phyloP scores from a whole-genome alignment of 1,140 invertebrate species.

The Meloidogyne exigua region DNA sequence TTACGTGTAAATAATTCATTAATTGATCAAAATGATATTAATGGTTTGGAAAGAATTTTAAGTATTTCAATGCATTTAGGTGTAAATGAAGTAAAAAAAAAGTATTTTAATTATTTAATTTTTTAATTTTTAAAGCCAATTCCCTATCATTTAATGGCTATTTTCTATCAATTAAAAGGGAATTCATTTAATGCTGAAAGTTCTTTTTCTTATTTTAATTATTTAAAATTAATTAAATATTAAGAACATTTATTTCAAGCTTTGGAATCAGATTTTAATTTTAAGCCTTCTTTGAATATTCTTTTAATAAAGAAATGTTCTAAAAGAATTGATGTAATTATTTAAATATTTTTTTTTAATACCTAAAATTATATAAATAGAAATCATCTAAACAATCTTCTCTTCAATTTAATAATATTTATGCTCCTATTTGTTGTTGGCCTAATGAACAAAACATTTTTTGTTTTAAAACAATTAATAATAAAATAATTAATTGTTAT shows the following conservation, averaged over 20 bases:
- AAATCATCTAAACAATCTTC: neutral
- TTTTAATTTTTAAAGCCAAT: conserved; percentile 19
- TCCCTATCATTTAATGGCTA: conserved; percentile 22
- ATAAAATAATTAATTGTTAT: conserved; percentile 2
- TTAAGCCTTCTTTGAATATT: conserved; percentile 15
- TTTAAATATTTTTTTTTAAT: no score
- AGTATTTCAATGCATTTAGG: conserved; percentile 19
- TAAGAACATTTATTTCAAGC: neutral
- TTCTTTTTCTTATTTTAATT: neutral
- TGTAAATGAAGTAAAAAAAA: neutral
- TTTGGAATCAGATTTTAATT: conserved; percentile 27
- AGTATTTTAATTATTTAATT: neutral
- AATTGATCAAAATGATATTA: neutral
- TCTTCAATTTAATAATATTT: neutral
- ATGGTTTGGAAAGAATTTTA: conserved; percentile 21
- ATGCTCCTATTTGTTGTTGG: conserved; percentile 27
- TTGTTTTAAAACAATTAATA: conserved; percentile 23
- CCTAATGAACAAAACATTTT: conserved; percentile 26
- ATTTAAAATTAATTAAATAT: neutral
- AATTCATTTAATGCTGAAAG: conserved; percentile 17
- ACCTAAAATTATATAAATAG: no score
- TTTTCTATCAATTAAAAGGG: conserved; percentile 19
- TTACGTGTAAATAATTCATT: neutral
- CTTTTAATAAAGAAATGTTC: conserved; percentile 23
- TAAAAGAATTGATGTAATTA: conserved; percentile 6